Base-by-base conservation (phyloP, 2,888 invertebrate species). In the Mesorhabditis sp. region DNA sequence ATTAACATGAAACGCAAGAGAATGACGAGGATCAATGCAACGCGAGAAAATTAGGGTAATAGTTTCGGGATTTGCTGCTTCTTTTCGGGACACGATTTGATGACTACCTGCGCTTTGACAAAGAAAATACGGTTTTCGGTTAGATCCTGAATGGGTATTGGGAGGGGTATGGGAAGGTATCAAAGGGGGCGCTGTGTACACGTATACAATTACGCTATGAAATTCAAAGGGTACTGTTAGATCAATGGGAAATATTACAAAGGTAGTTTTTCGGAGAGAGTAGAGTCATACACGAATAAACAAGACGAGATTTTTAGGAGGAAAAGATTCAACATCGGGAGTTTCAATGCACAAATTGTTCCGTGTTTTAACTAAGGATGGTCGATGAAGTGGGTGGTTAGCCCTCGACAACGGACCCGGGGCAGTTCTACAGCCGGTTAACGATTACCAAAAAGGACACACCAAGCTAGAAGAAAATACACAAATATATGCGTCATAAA, bases 361-460 rank as follows among this genome's bases (percentile, higher is more conserved):
- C 28, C 28, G 28, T 28, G 28, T 28, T 28, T 28, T 28, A 28
- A 28, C 28, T 28, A 28, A 28, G 28, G 28, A 28, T 28, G 28
- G 28, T 28, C 28, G 28, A 2, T 28, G 28, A 28, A 28, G 28
- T 28, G 58, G n/a, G 7, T 10, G n/a, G 58, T 50, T 50, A 13
- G 7, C 58, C 7, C 7, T 13, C 7, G 58, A 50, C 7, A 50
- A 50, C 58, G 10, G 10, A 50, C n/a, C 58, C 58, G n/a, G 58
- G 58, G 58, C 58, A 50, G 58, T 50, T 50, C 58, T 50, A 50
- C 58, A 50, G 58, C 58, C 58, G 58, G 58, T 50, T 50, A 28
- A 28, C 28, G 28, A 28, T 50, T n/a, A 50, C 7, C 58, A 50
- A 50, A 50, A 50, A 50, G 7, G n/a, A 28, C 28, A 28, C 28